These are phyloP conservation scores for Drosophila bipectinata DNA, from an alignment of 1,140 invertebrate species.

Conservation along the genomic window DNA sequence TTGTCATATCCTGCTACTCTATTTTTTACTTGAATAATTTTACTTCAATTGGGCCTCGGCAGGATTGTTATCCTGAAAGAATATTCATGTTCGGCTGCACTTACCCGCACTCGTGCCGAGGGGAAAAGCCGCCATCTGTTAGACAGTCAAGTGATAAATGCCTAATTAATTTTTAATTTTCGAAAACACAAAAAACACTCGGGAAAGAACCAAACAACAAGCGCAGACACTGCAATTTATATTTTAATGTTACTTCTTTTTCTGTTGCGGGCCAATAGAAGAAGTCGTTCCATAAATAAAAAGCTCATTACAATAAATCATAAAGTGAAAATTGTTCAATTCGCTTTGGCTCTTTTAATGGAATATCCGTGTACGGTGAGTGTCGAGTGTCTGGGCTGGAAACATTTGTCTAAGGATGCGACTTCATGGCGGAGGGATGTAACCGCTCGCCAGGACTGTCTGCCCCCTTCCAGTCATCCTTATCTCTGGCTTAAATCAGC, in stretches of 20 bases:
- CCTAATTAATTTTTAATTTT: conserved; percentile 83
- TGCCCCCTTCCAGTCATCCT: conserved; percentile 9
- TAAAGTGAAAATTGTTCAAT: conserved; percentile 78
- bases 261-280: conserved; percentile 46
- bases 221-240: conserved; percentile 22
- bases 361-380: conserved; percentile 67
- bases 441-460: conserved; percentile 8
- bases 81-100: conserved; percentile 27
- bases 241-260: conserved; percentile 13
- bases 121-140: conserved; percentile 75
- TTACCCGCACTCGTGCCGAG: conserved; percentile 19
- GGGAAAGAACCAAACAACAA: conserved; percentile 29
- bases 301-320: conserved; percentile 81
- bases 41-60: neutral
- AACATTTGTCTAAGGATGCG: conserved; percentile 74
- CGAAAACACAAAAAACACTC: conserved; percentile 55
- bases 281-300: conserved; percentile 68
- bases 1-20: neutral
- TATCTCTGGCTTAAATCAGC: conserved; percentile 67
- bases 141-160: conserved; percentile 70
- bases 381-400: conserved; percentile 36
- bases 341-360: conserved; percentile 57
- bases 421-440: conserved; percentile 3
- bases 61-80: conserved; percentile 18
- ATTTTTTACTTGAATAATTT: neutral